phyloP scores from a whole-genome alignment of 2,113 vertebrate genomes.

The Cyprinus carpio region DNA sequence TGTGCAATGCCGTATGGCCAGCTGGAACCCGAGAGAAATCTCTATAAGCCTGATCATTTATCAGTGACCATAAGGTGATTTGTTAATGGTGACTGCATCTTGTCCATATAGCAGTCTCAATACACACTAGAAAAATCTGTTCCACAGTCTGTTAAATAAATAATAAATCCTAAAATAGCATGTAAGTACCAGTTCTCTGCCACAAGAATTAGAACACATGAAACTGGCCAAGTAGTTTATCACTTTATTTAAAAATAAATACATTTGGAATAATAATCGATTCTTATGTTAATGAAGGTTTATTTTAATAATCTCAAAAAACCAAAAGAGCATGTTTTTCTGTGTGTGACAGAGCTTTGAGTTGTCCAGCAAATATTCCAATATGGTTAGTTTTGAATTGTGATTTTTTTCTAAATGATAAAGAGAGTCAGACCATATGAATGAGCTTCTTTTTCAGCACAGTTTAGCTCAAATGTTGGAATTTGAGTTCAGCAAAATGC shows the following conservation, averaged over 20 bases:
- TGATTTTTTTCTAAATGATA: neutral
- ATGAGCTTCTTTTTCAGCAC: neutral
- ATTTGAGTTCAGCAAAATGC: constrained; percentile 2
- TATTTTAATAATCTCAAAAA: neutral
- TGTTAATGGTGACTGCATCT: constrained; percentile 13
- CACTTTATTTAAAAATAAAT: constrained; percentile 16
- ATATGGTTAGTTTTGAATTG: neutral
- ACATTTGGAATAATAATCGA: neutral
- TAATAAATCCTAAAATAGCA: neutral
- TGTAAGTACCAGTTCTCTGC: neutral
- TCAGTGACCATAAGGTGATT: constrained; percentile 17
- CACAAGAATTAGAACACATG: neutral
- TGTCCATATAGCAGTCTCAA: neutral
- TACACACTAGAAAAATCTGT: neutral
- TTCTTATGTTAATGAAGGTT: neutral
- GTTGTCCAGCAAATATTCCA: neutral
- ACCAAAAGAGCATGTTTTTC: neutral
- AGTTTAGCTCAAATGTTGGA: constrained; percentile 8
- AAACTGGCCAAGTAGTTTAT: neutral
- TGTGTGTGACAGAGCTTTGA: neutral
- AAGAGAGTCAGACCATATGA: neutral
- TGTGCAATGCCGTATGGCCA: neutral
- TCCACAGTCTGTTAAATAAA: constrained; percentile 31
- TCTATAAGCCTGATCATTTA: constrained; percentile 8
- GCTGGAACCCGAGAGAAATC: neutral